These are phyloP conservation scores for Argentina silus DNA, from an alignment of 2,797 vertebrate genomes.

Conservation along the genomic window DNA sequence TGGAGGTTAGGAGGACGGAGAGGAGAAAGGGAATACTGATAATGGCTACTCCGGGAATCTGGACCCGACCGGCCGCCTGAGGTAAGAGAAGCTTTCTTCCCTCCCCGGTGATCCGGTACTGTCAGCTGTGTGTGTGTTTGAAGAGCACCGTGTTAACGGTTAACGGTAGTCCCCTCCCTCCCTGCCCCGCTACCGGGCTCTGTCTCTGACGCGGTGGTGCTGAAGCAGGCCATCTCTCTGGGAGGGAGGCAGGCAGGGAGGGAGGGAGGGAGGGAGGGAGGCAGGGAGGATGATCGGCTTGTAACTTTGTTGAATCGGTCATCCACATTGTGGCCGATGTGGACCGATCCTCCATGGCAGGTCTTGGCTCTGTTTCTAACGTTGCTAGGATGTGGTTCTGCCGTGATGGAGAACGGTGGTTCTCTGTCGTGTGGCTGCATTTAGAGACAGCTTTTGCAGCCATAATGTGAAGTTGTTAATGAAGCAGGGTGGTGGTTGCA, in stretches of 20 bases:
- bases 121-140: neutral
- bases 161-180: too few relatives aligned
- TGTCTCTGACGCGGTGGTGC: conserved; percentile 14
- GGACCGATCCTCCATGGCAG: too few relatives aligned
- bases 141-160: conserved; percentile 25
- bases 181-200: conserved; percentile 22
- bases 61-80: conserved; percentile 81
- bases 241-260: neutral
- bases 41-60: conserved; percentile 82
- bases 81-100: conserved; percentile 66
- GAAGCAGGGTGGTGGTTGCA: too few relatives aligned
- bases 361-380: too few relatives aligned
- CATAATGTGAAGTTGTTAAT: too few relatives aligned
- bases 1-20: conserved; percentile 72
- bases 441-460: too few relatives aligned
- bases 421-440: too few relatives aligned
- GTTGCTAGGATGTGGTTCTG: too few relatives aligned
- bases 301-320: too few relatives aligned
- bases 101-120: neutral
- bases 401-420: conserved; percentile 5
- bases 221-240: conserved; percentile 45
- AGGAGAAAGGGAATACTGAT: conserved; percentile 72
- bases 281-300: too few relatives aligned
- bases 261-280: too few relatives aligned
- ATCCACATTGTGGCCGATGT: too few relatives aligned